Evolutionary conservation across 2,888 invertebrate species (phyloP), one percentile per base, ranked within the genome.

Genomic region (Siphlonurus alternatus): DNA sequence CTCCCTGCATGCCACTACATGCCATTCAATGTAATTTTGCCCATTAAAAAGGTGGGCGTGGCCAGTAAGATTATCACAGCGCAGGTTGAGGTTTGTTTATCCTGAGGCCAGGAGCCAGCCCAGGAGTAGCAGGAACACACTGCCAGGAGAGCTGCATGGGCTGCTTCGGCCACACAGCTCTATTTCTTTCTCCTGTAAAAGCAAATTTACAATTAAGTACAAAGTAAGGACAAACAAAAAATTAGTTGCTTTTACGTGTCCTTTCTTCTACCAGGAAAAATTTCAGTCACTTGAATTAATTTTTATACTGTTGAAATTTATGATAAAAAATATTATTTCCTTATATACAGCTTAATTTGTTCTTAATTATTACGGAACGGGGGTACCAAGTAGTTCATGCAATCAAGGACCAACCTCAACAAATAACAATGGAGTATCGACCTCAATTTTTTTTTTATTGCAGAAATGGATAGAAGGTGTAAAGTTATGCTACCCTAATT

Each of bases 141-240:
- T 38, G 5, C 7, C 15, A 15, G 38, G 38, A 15, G 5, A 38
- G 5, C 15, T 38, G 38, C 38, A 10, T 10, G 38, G 38, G 38
- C 38, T 38, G 5, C 38, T 63, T 20, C 60, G 60, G 3, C 69
- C 69, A 61, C 69, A 69, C 3, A 67, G 64, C 56, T 68, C 67
- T 20, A 69, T 69, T 66, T 69, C 68, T 60, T 67, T 65, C 54
- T 69, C 69, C 69, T 69, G 66, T 2, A 64, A 61, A 56, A 51
- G 23, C 25, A 56, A 51, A 51, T 15, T n/a, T 10, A 56, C 7
- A n/a, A 56, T 10, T n/a, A 56, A 7, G 5, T 10, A n/a, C 7
- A 10, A 10, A 56, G 20, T 10, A 56, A 7, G n/a, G 5, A 18
- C 20, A 18, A 56, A 56, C 7, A 56, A 56, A 10, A 56, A 56